Percentiles rank a stretch among this genome's conserved stretches.
phyloP scores from a whole-genome alignment of 1,140 invertebrate species.

The Zaprionus ornatus region DNA sequence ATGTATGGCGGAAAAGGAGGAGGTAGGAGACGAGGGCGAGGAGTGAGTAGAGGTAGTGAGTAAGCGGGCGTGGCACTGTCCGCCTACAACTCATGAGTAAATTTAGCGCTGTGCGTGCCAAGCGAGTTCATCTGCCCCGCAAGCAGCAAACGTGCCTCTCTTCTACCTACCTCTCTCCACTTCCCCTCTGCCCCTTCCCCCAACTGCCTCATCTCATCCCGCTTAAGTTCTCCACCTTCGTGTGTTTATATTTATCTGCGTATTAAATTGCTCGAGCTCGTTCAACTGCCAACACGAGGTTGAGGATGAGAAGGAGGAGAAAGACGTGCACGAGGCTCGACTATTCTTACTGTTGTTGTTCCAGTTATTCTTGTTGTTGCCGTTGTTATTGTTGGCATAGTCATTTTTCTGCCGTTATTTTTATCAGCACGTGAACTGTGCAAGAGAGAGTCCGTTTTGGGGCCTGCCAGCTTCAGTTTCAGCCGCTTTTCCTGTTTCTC shows the following conservation, averaged over 20 bases:
- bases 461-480: slow-evolving; percentile 13
- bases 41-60: neutral
- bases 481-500: slow-evolving; percentile 28
- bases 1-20: neutral
- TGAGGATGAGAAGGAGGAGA: no score
- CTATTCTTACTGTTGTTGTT: slow-evolving; percentile 40
- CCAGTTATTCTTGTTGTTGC: slow-evolving; percentile 34
- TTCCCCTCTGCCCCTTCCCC: slow-evolving; percentile 24
- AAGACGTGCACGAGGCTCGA: slow-evolving; percentile 12
- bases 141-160: slow-evolving; percentile 1
- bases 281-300: slow-evolving; percentile 26
- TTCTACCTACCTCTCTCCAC: slow-evolving; percentile 27
- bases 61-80: slow-evolving; percentile 13
- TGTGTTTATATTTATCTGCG: slow-evolving; percentile 72
- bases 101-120: slow-evolving; percentile 73
- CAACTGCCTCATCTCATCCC: slow-evolving; percentile 2
- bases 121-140: slow-evolving; percentile 60
- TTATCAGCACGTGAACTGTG: slow-evolving; percentile 70
- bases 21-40: neutral
- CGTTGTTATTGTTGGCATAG: slow-evolving; percentile 41
- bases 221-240: slow-evolving; percentile 19
- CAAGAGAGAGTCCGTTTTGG: slow-evolving; percentile 55
- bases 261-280: slow-evolving; percentile 76
- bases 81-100: slow-evolving; percentile 56
- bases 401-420: slow-evolving; percentile 79